These are phyloP conservation scores for Andrena bucephala DNA, from an alignment of 2,888 invertebrate species.

Conservation along the genomic window DNA sequence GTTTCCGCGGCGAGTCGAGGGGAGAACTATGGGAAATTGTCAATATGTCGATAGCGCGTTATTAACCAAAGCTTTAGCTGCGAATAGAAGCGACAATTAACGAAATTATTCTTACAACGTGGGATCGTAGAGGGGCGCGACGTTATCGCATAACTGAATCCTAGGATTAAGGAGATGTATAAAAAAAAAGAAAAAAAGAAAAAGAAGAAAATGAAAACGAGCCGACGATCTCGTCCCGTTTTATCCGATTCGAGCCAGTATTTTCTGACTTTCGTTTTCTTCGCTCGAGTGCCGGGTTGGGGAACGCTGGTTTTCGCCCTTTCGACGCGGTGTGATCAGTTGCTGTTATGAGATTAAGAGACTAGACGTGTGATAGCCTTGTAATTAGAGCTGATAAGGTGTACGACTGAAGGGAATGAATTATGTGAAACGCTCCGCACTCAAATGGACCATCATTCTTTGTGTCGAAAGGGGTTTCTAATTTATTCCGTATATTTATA, in stretches of 20 bases:
- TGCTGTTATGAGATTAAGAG: not conserved
- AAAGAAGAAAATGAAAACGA: not conserved
- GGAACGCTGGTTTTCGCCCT: constrained; percentile 21
- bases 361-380: not conserved
- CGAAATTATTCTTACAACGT: constrained; percentile 72
- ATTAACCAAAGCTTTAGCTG: constrained; percentile 72
- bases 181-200: not conserved
- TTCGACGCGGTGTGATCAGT: constrained; percentile 5
- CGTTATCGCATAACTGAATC: constrained; percentile 56
- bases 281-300: not conserved
- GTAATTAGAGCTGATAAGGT: not conserved
- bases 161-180: constrained; percentile 59
- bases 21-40: constrained; percentile 54
- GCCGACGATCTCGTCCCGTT: not conserved
- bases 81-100: constrained; percentile 54
- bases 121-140: constrained; percentile 30
- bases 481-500: constrained; percentile 76
- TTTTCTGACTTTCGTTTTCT: constrained; percentile 31
- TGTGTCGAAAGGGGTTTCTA: constrained; percentile 45
- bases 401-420: constrained; percentile 1
- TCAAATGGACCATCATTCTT: constrained; percentile 8
- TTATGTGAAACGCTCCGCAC: not conserved
- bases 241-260: not conserved
- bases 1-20: constrained; percentile 37
- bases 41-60: constrained; percentile 67